Evolutionary conservation across 2,797 vertebrate species (phyloP).

Genomic region (Arnoldichthys spilopterus): DNA sequence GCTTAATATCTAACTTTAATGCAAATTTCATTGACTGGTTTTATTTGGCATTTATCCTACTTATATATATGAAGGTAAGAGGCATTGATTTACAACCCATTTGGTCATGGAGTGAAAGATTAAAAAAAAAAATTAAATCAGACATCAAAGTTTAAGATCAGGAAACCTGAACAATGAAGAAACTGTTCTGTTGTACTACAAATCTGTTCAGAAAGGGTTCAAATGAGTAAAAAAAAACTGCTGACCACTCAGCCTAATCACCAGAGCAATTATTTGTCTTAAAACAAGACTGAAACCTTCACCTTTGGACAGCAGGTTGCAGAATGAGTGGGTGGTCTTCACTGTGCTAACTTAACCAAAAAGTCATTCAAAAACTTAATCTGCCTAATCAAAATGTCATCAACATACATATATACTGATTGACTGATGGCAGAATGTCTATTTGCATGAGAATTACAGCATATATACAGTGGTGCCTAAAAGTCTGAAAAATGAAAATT

Average conservation of each 20-base stretch:
- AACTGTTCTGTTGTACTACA: background rate
- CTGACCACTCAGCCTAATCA: conserved; percentile 7
- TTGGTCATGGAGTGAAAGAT: too few species aligned
- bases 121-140: too few species aligned
- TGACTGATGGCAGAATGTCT: background rate
- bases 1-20: background rate
- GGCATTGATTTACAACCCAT: background rate
- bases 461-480: too few species aligned
- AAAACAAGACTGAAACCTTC: conserved; percentile 50
- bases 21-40: background rate
- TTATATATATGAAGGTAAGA: background rate
- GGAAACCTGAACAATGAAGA: background rate
- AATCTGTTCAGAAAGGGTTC: background rate
- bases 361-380: background rate
- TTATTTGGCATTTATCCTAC: background rate
- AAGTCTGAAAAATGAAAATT: too few species aligned
- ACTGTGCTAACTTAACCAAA: background rate
- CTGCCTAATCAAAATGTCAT: background rate
- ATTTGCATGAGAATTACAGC: too few species aligned
- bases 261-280: conserved; percentile 55
- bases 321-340: conserved; percentile 47
- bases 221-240: conserved; percentile 3
- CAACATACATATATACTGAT: background rate
- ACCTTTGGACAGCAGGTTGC: conserved; percentile 51
- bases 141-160: background rate